These are phyloP conservation scores for Cotesia glomerata DNA, from an alignment of 1,140 invertebrate genomes.

Conservation along the genomic window DNA sequence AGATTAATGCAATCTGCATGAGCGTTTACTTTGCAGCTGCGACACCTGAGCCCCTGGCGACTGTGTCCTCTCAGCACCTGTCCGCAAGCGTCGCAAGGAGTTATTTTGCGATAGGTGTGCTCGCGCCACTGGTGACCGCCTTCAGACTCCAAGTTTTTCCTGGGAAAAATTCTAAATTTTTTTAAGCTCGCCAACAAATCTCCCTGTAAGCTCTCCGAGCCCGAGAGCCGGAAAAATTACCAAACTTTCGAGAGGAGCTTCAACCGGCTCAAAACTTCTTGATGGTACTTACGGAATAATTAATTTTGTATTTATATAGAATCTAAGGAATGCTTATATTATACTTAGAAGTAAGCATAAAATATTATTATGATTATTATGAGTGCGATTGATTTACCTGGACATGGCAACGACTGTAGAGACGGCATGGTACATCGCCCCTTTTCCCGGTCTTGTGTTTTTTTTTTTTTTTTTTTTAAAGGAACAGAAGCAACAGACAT, in stretches of 20 bases:
- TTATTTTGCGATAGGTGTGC: constrained; percentile 95
- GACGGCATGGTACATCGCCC: constrained; percentile 85
- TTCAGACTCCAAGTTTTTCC: constrained; percentile 77
- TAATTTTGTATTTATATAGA: not conserved
- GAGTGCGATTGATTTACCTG: constrained; percentile 70
- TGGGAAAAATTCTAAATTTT: constrained; percentile 43
- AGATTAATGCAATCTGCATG: constrained; percentile 79
- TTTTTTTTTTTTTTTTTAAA: constrained; percentile 44
- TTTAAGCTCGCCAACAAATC: too few species aligned
- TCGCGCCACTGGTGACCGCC: constrained; percentile 85
- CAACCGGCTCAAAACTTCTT: not conserved
- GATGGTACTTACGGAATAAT: not conserved
- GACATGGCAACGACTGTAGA: constrained; percentile 86
- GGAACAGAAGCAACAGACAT: constrained; percentile 61
- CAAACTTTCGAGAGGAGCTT: not conserved
- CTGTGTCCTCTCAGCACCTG: constrained; percentile 91
- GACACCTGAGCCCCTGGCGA: constrained; percentile 87
- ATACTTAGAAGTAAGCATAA: not conserved
- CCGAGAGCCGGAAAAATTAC: not conserved
- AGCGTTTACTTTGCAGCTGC: constrained; percentile 89
- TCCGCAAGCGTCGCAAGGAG: constrained; percentile 91
- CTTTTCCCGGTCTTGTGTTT: constrained; percentile 57
- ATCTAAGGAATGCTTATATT: too few species aligned
- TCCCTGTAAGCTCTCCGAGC: not conserved
- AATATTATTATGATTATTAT: not conserved